phyloP scores from a whole-genome alignment of 1,140 invertebrate genomes.

The Listronotus oregonensis region DNA sequence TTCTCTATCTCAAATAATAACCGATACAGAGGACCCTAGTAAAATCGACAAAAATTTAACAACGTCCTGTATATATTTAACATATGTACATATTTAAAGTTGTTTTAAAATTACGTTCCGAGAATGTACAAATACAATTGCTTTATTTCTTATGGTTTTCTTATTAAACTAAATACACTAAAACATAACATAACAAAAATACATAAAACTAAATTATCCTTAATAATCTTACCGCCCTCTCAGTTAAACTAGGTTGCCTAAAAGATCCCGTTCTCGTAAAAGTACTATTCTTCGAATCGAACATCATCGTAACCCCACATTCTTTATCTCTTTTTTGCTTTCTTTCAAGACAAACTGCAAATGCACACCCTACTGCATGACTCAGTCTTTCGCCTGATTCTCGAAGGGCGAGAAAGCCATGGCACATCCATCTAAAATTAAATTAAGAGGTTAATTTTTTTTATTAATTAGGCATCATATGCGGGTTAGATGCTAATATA shows the following conservation, averaged over 20 bases:
- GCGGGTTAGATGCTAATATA: no score
- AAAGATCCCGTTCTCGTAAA: conserved; percentile 94
- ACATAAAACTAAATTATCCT: not conserved
- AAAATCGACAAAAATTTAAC: no score
- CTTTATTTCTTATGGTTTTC: no score
- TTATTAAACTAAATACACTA: no score
- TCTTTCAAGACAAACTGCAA: conserved; percentile 95
- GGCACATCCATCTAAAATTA: conserved; percentile 93
- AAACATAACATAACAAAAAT: not conserved
- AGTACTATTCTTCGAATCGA: conserved; percentile 90
- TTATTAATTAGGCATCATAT: no score
- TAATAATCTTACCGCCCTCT: conserved; percentile 64
- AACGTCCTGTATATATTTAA: no score
- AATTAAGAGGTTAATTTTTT: no score
- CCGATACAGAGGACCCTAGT: no score
- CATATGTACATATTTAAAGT: no score
- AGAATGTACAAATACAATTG: no score
- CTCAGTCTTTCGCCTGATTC: conserved; percentile 97
- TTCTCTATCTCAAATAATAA: no score
- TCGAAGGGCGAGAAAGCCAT: conserved; percentile 95
- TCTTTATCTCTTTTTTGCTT: conserved; percentile 98
- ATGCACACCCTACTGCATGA: conserved; percentile 99
- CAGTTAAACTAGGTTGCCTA: conserved; percentile 79
- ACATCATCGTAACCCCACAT: conserved; percentile 91
- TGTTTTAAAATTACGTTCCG: no score